Evolutionary conservation across 2,888 invertebrate genomes (phyloP), one percentile per base, ranked within the genome.

Genomic region (Polyploca ridens): DNA sequence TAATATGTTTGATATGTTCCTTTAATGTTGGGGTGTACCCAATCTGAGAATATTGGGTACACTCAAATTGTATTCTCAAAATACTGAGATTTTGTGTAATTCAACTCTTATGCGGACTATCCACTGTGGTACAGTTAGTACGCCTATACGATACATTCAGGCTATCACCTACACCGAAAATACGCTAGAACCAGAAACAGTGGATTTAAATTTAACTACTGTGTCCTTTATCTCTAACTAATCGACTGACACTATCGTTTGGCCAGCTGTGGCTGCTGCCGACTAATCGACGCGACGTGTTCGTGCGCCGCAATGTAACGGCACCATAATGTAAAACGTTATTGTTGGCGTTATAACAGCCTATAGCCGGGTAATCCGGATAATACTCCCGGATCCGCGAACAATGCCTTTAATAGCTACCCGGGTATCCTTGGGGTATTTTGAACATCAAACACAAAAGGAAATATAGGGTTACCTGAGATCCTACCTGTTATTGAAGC

Each of bases 351-450:
- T 19, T 19, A 54, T 10, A 19, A 54, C 4, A 54, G 54, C 16
- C 19, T 19, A 54, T 54, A 54, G 19, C 54, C 54, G 54, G 54
- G 54, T 54, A 54, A 54, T 54, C 54, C 54, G 54, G 54, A 54
- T 54, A 54, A 54, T 54, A 19, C 54, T 46, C 16, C 19, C 14
- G 19, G 54, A 16, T 54, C 54, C 54, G 54, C 54, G 19, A 54
- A 54, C 54, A 54, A 54, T 54, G 54, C 54, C 54, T 16, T 54
- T 19, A 54, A 54, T 54, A 54, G 54, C 59, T 58, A 33, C 41
- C 41, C 60, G 41, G 19, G 61, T 61, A 44, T 41, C 16, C 38
- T 61, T 35, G 19, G 61, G 61, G 44, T 19, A 61, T 54, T 54
- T 19, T 19, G 54, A 19, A 54, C 54, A 19, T 16, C 54, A 19